Conservation (phyloP, 1,140 invertebrate species). For the Steinernema khuongi region DNA sequence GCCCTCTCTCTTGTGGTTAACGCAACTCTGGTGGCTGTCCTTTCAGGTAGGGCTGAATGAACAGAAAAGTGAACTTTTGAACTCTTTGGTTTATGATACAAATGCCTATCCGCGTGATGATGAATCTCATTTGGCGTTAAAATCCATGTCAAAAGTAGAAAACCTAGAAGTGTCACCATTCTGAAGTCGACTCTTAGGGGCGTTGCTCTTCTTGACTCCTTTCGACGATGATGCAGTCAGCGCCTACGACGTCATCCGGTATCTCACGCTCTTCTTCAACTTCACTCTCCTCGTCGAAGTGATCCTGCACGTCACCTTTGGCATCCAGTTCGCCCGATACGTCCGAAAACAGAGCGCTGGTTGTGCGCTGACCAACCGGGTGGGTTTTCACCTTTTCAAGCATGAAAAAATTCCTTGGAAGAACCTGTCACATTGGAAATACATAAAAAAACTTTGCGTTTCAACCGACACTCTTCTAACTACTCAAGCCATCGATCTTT, state of each 20-base stretch:
- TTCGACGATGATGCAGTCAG: neutral
- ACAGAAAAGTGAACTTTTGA: too few relatives aligned
- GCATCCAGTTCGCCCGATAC: neutral
- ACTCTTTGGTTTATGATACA: too few relatives aligned
- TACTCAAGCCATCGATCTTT: neutral
- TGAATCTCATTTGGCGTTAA: too few relatives aligned
- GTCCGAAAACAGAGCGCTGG: neutral
- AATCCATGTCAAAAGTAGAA: too few relatives aligned
- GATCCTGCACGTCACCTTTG: neutral
- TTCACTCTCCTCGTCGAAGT: neutral
- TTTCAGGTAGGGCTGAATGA: too few relatives aligned
- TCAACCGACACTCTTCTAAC: neutral
- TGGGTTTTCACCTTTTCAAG: too few relatives aligned
- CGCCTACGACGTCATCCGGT: neutral
- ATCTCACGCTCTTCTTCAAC: neutral
- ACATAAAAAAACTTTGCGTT: too few relatives aligned
- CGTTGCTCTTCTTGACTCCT: neutral
- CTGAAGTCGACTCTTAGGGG: too few relatives aligned
- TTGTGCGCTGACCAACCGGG: neutral
- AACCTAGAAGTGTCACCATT: too few relatives aligned
- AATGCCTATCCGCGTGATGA: too few relatives aligned
- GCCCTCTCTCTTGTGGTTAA: neutral
- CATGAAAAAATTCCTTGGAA: too few relatives aligned
- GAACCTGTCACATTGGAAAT: too few relatives aligned
- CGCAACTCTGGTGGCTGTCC: neutral